phyloP scores from a whole-genome alignment of 2,113 vertebrate genomes.

The Bujurquina vittata region DNA sequence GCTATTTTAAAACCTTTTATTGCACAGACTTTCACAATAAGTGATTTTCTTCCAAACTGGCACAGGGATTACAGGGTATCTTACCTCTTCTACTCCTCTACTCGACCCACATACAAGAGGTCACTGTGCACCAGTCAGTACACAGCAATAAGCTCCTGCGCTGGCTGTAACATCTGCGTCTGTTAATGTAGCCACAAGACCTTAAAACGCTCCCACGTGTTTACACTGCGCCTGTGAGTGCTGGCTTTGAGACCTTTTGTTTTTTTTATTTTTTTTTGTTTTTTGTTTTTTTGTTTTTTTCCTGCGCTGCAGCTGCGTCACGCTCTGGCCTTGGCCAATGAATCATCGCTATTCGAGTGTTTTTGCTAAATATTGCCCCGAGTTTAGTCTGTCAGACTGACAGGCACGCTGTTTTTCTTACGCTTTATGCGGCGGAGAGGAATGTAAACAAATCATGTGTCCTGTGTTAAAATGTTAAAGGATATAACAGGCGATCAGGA shows the following conservation, averaged over 20 bases:
- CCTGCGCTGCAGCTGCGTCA: neutral
- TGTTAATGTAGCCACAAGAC: neutral
- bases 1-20: neutral
- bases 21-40: constrained; percentile 4
- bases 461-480: neutral
- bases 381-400: constrained; percentile 6
- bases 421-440: neutral
- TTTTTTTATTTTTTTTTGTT: too few relatives aligned
- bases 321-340: constrained; percentile 16
- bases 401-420: neutral
- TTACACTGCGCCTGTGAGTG: neutral
- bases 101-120: neutral
- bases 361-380: neutral
- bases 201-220: neutral
- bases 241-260: neutral
- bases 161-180: neutral
- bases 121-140: neutral
- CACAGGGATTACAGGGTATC: neutral
- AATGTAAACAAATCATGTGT: neutral
- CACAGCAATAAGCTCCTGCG: neutral
- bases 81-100: neutral
- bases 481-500: neutral
- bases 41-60: constrained; percentile 1
- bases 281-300: neutral
- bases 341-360: rapidly evolving